Evolutionary conservation across 1,140 invertebrate genomes (phyloP).

Genomic region (Drosophila auraria): DNA sequence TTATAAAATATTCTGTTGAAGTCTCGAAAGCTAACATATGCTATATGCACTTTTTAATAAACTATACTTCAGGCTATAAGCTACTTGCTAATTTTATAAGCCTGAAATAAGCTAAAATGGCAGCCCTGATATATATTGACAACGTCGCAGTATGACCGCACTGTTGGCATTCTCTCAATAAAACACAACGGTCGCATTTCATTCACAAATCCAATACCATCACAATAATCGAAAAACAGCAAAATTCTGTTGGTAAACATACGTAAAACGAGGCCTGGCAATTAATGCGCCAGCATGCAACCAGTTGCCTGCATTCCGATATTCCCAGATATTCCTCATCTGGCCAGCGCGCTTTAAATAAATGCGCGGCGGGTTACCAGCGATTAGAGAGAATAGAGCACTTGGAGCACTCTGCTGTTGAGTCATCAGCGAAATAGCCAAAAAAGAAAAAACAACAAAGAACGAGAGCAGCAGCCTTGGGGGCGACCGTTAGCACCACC

Average conservation of each 20-base stretch:
- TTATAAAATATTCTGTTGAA: no score
- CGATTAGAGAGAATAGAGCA: conserved; percentile 19
- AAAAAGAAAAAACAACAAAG: conserved; percentile 23
- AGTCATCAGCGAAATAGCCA: conserved; percentile 63
- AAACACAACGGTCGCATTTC: conserved; percentile 1
- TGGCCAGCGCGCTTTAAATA: conserved; percentile 30
- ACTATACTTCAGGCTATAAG: no score
- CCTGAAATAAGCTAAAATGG: no score
- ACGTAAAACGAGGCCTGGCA: conserved; percentile 14
- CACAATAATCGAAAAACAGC: conserved; percentile 26
- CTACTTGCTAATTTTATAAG: no score
- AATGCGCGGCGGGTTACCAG: conserved; percentile 5
- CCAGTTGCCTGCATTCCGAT: conserved; percentile 2
- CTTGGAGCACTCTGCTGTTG: conserved; percentile 54
- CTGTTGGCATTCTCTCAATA: background rate
- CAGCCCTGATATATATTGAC: no score
- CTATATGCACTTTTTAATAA: no score
- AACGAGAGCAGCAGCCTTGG: conserved; percentile 47
- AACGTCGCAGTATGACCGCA: background rate
- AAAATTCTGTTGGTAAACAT: conserved; percentile 40
- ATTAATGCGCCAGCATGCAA: conserved; percentile 46
- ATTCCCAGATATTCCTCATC: background rate
- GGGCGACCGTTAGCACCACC: conserved; percentile 34
- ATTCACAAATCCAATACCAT: conserved; percentile 19
- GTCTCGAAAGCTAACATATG: no score